Conservation (phyloP, 2,888 invertebrate species). For the Phasia obesa region DNA sequence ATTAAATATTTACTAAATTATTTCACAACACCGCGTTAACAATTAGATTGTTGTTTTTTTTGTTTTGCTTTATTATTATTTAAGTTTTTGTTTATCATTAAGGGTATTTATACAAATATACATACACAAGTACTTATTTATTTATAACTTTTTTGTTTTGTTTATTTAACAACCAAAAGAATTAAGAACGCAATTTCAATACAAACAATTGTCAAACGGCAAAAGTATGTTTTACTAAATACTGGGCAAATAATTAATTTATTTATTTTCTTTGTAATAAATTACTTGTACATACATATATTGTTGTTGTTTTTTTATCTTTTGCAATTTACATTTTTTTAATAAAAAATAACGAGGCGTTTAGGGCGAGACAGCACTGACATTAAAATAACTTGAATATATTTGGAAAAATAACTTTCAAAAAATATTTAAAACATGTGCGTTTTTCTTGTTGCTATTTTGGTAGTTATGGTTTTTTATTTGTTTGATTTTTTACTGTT, state of each 20-base stretch:
- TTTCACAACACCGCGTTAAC: constrained; percentile 69
- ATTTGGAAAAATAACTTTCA: neutral
- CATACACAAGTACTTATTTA: neutral
- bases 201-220: constrained; percentile 25
- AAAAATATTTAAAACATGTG: constrained; percentile 49
- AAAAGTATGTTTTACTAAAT: neutral
- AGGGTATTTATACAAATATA: constrained; percentile 26
- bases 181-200: constrained; percentile 6
- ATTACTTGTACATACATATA: too few species aligned
- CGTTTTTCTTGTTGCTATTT: constrained; percentile 26
- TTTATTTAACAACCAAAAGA: constrained; percentile 27
- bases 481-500: constrained; percentile 35
- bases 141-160: neutral
- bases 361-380: constrained; percentile 15
- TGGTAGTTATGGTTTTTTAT: constrained; percentile 5
- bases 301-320: constrained; percentile 4
- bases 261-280: constrained; percentile 6
- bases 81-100: constrained; percentile 13
- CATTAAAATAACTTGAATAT: constrained; percentile 16
- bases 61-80: constrained; percentile 46
- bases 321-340: neutral
- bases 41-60: constrained; percentile 65
- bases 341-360: neutral
- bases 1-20: constrained; percentile 48
- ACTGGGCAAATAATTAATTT: too few species aligned